Conservation (phyloP, 2,888 invertebrate species). For the Catocala fraxini region DNA sequence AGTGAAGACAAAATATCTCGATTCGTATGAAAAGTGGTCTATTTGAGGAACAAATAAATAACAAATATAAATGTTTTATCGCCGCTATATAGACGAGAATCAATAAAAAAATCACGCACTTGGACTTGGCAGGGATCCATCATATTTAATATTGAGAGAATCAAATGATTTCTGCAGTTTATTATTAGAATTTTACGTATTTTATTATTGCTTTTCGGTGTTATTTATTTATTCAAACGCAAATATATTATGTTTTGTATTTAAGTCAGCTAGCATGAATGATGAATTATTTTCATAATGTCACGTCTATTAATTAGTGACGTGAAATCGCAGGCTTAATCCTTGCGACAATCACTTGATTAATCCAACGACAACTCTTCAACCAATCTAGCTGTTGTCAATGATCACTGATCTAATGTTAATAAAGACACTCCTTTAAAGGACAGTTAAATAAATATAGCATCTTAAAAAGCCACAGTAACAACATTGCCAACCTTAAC, state of each 20-base stretch:
- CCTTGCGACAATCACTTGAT: too few species aligned
- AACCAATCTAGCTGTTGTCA: too few species aligned
- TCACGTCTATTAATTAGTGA: too few species aligned
- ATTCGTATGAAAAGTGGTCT: conserved; percentile 31
- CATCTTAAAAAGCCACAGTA: not conserved
- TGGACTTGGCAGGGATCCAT: conserved; percentile 48
- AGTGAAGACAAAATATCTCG: conserved; percentile 34
- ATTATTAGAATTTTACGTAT: conserved; percentile 4
- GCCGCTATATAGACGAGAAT: conserved; percentile 40
- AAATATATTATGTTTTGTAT: too few species aligned
- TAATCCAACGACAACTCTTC: too few species aligned
- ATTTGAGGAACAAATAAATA: conserved; percentile 49
- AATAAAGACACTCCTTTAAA: too few species aligned
- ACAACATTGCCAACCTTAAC: conserved; percentile 32
- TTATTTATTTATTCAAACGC: conserved; percentile 1
- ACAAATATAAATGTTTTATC: conserved; percentile 53
- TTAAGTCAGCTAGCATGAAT: too few species aligned
- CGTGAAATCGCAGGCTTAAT: too few species aligned
- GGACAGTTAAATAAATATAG: too few species aligned
- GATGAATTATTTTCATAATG: too few species aligned
- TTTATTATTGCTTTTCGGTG: not conserved
- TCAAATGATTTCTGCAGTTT: conserved; percentile 16
- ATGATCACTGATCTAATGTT: too few species aligned
- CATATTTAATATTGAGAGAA: conserved; percentile 19
- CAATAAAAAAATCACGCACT: conserved; percentile 47